Percentiles rank a stretch among this genome's conserved stretches.
Evolutionary conservation across 2,113 vertebrate species (phyloP).

Genomic region (Anser cygnoides): DNA sequence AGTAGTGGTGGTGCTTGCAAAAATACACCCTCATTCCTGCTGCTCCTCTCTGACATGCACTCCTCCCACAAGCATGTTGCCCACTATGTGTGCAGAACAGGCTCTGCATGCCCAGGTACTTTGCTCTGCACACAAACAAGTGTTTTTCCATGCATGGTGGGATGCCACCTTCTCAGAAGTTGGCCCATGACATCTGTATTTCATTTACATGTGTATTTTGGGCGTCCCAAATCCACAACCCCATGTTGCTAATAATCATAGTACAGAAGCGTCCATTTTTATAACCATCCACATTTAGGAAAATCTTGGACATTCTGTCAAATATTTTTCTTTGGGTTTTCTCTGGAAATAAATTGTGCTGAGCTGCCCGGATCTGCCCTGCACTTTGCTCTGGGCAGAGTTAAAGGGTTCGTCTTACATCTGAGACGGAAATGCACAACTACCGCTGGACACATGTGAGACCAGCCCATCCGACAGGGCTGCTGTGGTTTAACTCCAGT

Average conservation of each 20-base stretch:
- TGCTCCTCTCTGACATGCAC: fast-evolving
- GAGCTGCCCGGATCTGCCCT: slow-evolving; percentile 3
- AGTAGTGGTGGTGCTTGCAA: background rate
- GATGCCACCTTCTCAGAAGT: slow-evolving; percentile 30
- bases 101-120: background rate
- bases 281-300: slow-evolving; percentile 64
- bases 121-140: background rate
- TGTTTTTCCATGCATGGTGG: background rate
- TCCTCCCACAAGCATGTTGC: background rate
- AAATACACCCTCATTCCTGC: background rate
- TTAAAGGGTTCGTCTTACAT: background rate
- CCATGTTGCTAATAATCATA: slow-evolving; percentile 31
- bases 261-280: slow-evolving; percentile 21
- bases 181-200: background rate
- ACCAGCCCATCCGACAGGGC: background rate
- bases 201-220: background rate
- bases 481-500: background rate
- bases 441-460: background rate
- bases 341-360: slow-evolving; percentile 67
- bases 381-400: slow-evolving; percentile 8
- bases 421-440: background rate
- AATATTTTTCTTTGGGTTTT: slow-evolving; percentile 65
- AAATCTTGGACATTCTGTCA: slow-evolving; percentile 45
- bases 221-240: slow-evolving; percentile 3
- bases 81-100: background rate